These are phyloP conservation scores for Tiphia femorata DNA, from an alignment of 2,888 invertebrate genomes.

Conservation along the genomic window DNA sequence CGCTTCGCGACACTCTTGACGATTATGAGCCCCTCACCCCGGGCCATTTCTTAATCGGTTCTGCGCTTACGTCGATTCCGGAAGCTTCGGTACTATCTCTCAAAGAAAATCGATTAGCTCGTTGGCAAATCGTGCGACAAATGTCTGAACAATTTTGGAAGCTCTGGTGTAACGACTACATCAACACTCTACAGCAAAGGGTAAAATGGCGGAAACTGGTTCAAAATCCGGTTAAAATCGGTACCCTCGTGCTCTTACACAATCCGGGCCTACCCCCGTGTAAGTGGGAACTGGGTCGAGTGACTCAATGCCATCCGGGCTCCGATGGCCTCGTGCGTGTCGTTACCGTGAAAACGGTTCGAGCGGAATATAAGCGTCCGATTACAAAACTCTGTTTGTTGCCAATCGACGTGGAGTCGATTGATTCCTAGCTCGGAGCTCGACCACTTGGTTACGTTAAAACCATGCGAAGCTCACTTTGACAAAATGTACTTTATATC, in stretches of 20 bases:
- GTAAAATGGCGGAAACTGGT: background rate
- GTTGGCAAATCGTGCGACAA: background rate
- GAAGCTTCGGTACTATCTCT: background rate
- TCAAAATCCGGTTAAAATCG: background rate
- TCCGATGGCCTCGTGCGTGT: background rate
- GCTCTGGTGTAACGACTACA: background rate
- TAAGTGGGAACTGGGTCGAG: background rate
- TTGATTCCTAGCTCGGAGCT: too few species aligned
- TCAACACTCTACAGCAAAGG: slow-evolving; percentile 3
- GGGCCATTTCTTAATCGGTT: slow-evolving; percentile 4
- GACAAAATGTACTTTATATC: too few species aligned
- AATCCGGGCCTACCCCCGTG: background rate
- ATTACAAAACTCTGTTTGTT: background rate
- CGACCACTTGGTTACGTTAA: too few species aligned
- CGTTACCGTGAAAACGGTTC: background rate
- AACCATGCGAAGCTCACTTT: too few species aligned
- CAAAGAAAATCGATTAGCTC: background rate
- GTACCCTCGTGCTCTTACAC: background rate
- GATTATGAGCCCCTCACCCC: background rate
- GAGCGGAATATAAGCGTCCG: background rate
- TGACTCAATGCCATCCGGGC: background rate
- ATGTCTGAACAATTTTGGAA: background rate
- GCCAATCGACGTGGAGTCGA: too few species aligned
- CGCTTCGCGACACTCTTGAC: background rate
- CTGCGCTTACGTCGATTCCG: background rate